Conservation (phyloP, 92 coral and sea anemone genomes). For the Diadumene lineata region DNA sequence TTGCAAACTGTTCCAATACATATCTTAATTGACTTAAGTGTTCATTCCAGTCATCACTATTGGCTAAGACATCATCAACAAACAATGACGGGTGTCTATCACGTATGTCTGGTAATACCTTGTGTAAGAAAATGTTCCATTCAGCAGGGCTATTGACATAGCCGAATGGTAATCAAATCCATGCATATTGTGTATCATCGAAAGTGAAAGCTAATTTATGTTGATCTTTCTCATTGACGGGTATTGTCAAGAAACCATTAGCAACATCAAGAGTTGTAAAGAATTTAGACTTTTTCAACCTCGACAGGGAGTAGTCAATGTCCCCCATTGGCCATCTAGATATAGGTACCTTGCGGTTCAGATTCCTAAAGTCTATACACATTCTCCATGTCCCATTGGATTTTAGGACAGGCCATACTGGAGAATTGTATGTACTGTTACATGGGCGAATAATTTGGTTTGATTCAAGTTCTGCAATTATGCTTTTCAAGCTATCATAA, state of each 20-base stretch:
- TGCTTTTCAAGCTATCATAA: slow-evolving; percentile 19
- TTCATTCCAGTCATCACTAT: neutral
- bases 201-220: slow-evolving; percentile 28
- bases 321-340: slow-evolving; percentile 30
- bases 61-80: slow-evolving; percentile 19
- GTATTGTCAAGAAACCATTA: slow-evolving; percentile 21
- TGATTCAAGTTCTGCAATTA: slow-evolving; percentile 16
- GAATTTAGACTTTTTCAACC: slow-evolving; percentile 14
- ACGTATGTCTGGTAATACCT: slow-evolving; percentile 2
- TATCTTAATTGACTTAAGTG: neutral
- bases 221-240: slow-evolving; percentile 26
- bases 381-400: slow-evolving; percentile 22
- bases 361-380: slow-evolving; percentile 17
- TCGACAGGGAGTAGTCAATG: slow-evolving; percentile 18
- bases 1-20: neutral
- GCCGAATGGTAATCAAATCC: slow-evolving; percentile 17
- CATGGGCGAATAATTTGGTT: slow-evolving; percentile 15
- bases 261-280: slow-evolving; percentile 26
- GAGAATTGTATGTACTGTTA: slow-evolving; percentile 28
- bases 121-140: slow-evolving; percentile 17
- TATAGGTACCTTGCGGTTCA: slow-evolving; percentile 19
- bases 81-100: slow-evolving; percentile 2
- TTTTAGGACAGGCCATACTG: slow-evolving; percentile 14
- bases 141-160: slow-evolving; percentile 24
- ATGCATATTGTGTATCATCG: slow-evolving; percentile 19